A percentile compares a stretch with the other conserved stretches of the same genome.
These are phyloP conservation scores for Notolepis coatsorum DNA, from an alignment of 2,797 vertebrate species.

Conservation along the genomic window DNA sequence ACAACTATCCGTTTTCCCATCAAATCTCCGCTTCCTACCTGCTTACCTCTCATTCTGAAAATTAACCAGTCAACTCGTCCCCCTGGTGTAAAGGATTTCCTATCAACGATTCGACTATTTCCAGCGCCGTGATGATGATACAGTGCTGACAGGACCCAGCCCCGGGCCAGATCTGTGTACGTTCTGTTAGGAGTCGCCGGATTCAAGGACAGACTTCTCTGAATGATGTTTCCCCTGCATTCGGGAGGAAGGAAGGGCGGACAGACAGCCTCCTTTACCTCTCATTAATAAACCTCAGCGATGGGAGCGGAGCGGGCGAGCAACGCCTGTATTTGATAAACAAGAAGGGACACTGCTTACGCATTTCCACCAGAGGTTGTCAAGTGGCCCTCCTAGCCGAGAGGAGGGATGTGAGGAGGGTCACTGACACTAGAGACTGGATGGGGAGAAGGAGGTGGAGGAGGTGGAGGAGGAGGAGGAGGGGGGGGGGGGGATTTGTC, in stretches of 20 bases:
- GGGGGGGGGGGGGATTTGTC: not conserved
- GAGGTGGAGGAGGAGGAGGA: conserved; percentile 9
- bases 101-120: conserved; percentile 24
- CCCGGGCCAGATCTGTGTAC: not conserved
- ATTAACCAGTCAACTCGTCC: too few relatives aligned
- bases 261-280: conserved; percentile 59
- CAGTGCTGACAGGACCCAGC: not conserved
- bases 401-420: conserved; percentile 31
- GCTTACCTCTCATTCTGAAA: too few relatives aligned
- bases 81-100: too few relatives aligned
- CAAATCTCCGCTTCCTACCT: too few relatives aligned
- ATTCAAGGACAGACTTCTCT: conserved; percentile 61
- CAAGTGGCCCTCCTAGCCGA: conserved; percentile 50
- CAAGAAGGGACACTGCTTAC: conserved; percentile 69
- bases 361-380: conserved; percentile 71
- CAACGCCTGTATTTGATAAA: conserved; percentile 65
- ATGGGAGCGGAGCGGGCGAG: conserved; percentile 59
- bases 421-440: conserved; percentile 36
- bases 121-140: not conserved
- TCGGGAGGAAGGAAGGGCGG: conserved; percentile 75
- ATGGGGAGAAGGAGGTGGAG: not conserved
- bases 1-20: too few relatives aligned
- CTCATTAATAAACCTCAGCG: conserved; percentile 69
- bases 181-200: conserved; percentile 28
- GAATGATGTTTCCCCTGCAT: conserved; percentile 68